Evolutionary conservation across 1,140 invertebrate genomes (phyloP).

Genomic region (Drosophila baimaii): DNA sequence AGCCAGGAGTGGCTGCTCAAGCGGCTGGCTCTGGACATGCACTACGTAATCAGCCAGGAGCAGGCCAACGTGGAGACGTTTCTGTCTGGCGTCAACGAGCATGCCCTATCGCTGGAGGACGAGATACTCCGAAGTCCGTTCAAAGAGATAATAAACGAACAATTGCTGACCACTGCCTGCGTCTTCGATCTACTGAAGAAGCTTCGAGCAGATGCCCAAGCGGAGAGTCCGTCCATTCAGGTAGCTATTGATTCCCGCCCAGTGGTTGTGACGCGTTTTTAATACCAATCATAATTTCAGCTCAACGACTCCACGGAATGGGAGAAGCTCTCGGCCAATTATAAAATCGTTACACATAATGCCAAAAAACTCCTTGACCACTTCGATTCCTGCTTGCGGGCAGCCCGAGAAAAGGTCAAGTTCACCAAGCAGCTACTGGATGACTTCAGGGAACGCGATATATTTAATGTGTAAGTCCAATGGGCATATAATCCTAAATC

Average conservation of each 20-base stretch:
- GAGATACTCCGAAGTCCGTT: conserved; percentile 28
- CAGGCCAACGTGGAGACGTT: conserved; percentile 37
- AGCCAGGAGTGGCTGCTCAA: conserved; percentile 34
- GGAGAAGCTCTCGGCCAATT: neutral
- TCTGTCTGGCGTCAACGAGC: conserved; percentile 53
- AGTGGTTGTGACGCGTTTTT: neutral
- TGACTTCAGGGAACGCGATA: conserved; percentile 20
- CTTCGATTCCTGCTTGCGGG: conserved; percentile 31
- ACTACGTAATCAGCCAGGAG: conserved; percentile 57
- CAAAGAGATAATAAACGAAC: conserved; percentile 11
- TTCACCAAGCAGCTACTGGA: conserved; percentile 23
- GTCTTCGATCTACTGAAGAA: conserved; percentile 35
- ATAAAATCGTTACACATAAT: neutral
- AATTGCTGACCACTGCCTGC: conserved; percentile 24
- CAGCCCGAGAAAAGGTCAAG: neutral
- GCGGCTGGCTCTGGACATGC: conserved; percentile 37
- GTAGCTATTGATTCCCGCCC: conserved; percentile 7
- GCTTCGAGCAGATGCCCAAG: conserved; percentile 10
- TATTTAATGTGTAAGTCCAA: conserved; percentile 48
- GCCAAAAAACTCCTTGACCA: conserved; percentile 7
- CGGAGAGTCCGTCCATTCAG: conserved; percentile 17
- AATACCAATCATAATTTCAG: conserved; percentile 14
- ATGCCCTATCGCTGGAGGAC: conserved; percentile 55
- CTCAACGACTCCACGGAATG: conserved; percentile 21
- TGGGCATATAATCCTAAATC: neutral